phyloP scores from a whole-genome alignment of 2,888 invertebrate species.

The Dolomedes plantarius region DNA sequence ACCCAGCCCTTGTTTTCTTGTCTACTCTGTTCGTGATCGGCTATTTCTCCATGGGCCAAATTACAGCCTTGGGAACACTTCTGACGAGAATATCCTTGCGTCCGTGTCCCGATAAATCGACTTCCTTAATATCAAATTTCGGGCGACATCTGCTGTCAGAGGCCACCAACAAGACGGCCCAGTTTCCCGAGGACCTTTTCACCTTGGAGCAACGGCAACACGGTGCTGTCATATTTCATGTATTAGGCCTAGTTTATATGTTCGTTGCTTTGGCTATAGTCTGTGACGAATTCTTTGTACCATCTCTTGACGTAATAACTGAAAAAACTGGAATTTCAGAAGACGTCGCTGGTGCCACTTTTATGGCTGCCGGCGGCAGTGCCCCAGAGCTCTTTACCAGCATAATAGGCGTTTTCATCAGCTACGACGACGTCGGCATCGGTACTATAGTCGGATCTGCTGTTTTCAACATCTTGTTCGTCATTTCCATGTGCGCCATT shows the following conservation, averaged over 20 bases:
- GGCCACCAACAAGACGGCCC: constrained; percentile 74
- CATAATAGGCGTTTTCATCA: constrained; percentile 98
- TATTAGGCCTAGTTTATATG: constrained; percentile 98
- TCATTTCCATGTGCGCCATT: constrained; percentile 98
- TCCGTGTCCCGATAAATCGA: constrained; percentile 10
- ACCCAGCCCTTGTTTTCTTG: constrained; percentile 53
- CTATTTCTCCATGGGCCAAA: constrained; percentile 66
- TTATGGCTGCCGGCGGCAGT: constrained; percentile 99
- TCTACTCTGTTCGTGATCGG: constrained; percentile 47
- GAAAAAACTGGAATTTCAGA: constrained; percentile 94
- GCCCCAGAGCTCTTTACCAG: constrained; percentile 96
- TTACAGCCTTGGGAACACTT: constrained; percentile 34
- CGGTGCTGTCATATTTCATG: constrained; percentile 93
- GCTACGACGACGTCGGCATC: constrained; percentile 92
- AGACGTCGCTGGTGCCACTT: constrained; percentile 98
- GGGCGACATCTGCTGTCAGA: constrained; percentile 38
- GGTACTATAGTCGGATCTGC: constrained; percentile 98
- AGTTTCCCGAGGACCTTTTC: constrained; percentile 92
- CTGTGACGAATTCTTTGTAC: constrained; percentile 99
- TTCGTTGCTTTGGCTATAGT: constrained; percentile 98
- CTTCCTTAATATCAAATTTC: not conserved
- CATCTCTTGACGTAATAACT: constrained; percentile 96
- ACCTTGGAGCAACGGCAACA: constrained; percentile 87
- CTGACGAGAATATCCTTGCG: constrained; percentile 5
- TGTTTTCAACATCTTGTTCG: constrained; percentile 98